Evolutionary conservation across 2,888 invertebrate genomes (phyloP), one percentile per base, ranked within the genome.

Genomic region (Xestia sexstrigata): DNA sequence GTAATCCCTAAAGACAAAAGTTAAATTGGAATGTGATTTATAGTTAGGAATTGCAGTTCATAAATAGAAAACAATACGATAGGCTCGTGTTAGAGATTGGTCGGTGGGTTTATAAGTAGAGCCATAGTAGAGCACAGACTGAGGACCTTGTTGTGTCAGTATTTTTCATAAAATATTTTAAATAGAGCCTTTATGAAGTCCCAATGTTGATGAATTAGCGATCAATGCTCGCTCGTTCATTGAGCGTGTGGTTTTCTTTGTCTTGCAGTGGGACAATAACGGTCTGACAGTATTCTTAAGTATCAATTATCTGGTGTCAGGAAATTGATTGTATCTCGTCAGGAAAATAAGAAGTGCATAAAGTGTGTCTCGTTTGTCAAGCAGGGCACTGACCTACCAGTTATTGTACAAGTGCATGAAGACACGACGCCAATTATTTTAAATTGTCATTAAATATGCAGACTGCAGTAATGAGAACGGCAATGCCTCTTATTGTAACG

Each of bases 381-480:
- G 23, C 42, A 63, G 83, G 47, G 8, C 80, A 66, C 47, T 70
- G 76, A 72, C 84, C 63, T 47, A n/a, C n/a, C 6, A 42, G 72
- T 79, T 73, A 79, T 70, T 78, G 74, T 58, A 45, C 79, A 84
- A 87, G 85, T 75, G 76, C 75, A 55, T 30, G 60, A 52, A 66
- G 58, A 84, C 65, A 63, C 58, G 79, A 65, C 70, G 74, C 66
- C 63, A 76, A 80, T 81, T 68, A 66, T 65, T 74, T 79, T 76
- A 75, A 79, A 81, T 82, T 77, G 63, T 35, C 20, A 72, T 70
- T 74, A 73, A 78, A 84, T 78, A 87, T 87, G 74, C 87, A 84
- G 84, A 87, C 77, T 60, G 58, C 52, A 55, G 65, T 76, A 81
- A 86, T 81, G 73, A 77, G 75, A 79, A 62, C 73, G 63, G 58